phyloP scores from a whole-genome alignment of 2,113 vertebrate species.

The Aleadryas rufinucha region DNA sequence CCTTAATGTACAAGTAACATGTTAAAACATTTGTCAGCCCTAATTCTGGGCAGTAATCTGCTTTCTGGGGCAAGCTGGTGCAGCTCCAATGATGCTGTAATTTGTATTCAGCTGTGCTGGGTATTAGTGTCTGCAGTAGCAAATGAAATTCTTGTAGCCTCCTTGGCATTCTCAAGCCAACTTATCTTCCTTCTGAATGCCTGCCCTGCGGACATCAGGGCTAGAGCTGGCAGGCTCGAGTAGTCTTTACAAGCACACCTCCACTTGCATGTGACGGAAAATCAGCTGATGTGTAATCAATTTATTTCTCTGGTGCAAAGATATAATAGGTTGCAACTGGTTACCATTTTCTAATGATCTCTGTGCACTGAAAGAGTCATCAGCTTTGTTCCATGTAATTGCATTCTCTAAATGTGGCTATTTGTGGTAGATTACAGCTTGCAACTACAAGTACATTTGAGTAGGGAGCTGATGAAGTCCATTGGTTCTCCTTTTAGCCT shows the following conservation, averaged over 20 bases:
- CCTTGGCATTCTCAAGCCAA: neutral
- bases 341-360: conserved; percentile 23
- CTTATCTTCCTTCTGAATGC: neutral
- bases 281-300: neutral
- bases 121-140: neutral
- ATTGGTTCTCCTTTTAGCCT: neutral
- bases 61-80: neutral
- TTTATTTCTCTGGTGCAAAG: neutral
- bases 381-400: conserved; percentile 51
- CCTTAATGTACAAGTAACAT: neutral
- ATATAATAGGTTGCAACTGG: conserved; percentile 27
- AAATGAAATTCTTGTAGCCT: neutral
- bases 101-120: neutral
- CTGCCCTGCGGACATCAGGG: neutral
- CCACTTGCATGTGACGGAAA: neutral
- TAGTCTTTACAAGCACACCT: neutral
- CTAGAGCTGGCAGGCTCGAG: neutral
- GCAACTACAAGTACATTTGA: neutral
- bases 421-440: conserved; percentile 33
- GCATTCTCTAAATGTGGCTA: conserved; percentile 16
- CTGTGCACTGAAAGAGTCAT: conserved; percentile 16
- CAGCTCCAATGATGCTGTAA: neutral
- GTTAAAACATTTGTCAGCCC: neutral
- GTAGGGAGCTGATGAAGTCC: neutral
- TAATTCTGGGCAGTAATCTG: neutral